Conservation (phyloP, 2,888 invertebrate genomes). For the Mythimna loreyi region DNA sequence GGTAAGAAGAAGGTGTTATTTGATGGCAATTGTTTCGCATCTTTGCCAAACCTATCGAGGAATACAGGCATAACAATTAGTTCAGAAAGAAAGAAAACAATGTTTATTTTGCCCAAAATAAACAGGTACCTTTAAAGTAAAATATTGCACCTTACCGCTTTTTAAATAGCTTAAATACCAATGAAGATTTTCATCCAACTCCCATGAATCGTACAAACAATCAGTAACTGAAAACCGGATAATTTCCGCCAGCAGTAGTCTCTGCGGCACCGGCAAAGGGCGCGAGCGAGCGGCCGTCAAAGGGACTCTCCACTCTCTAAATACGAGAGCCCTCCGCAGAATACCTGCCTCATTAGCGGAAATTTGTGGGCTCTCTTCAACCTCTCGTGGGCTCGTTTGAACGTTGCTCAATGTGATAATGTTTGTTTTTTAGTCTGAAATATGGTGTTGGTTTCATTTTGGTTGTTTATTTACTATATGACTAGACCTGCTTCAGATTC, state of each 20-base stretch:
- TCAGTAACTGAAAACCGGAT: constrained; percentile 23
- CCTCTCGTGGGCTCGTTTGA: constrained; percentile 36
- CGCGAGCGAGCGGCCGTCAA: constrained; percentile 44
- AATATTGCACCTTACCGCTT: neutral
- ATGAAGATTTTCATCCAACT: neutral
- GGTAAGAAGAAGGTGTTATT: too few relatives aligned
- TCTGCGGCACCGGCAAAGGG: constrained; percentile 27
- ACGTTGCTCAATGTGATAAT: constrained; percentile 10
- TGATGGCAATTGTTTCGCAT: too few relatives aligned
- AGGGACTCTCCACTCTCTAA: constrained; percentile 52
- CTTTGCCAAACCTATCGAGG: neutral
- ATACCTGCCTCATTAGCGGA: constrained; percentile 57
- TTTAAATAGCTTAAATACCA: neutral
- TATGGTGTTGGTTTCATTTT: neutral
- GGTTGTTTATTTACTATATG: neutral
- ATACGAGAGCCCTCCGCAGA: constrained; percentile 46
- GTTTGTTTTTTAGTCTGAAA: neutral
- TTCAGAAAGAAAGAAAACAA: too few relatives aligned
- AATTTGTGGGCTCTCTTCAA: constrained; percentile 42
- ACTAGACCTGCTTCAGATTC: too few relatives aligned
- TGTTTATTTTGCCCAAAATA: too few relatives aligned
- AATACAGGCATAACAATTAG: neutral
- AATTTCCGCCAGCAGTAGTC: constrained; percentile 19
- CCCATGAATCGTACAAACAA: constrained; percentile 1
- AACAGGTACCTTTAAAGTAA: neutral